Base-by-base conservation (phyloP, 2,113 vertebrate species). In the Apodemus speciosus region DNA sequence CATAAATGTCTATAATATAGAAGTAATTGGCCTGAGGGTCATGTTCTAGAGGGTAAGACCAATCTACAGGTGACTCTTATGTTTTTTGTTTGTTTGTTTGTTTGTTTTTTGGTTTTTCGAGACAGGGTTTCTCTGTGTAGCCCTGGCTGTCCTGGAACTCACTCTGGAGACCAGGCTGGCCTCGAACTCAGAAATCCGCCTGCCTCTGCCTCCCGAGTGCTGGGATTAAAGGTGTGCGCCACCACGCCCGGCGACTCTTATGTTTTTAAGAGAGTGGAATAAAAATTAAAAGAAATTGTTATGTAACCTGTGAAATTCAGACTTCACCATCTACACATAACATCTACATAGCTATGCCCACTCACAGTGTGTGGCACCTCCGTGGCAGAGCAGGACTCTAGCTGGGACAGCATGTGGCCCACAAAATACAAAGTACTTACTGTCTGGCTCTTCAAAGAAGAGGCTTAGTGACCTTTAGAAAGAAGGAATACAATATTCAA, bases 251-350 rank as follows among this genome's bases (percentile, higher is more conserved):
- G 56, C 20, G 62, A 30, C 38, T 73, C 90, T 86, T 86, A 62
- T 2, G 38, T 71, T 89, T 84, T 56, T 94, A 68, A 81, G 94
- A 66, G 56, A 66, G 30, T 10, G 4, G 20, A 46, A 4, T 23
- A 27, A 58, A 72, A 35, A 15, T 53, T 21, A 76, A 76, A 91
- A 91, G 53, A 91, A 91, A 46, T 2, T 43, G 51, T 58, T 85
- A 90, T 53, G 49, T 35, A 76, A 84, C 73, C 73, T 9, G 8
- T 40, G 11, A 46, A 91, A 66, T 92, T 96, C n/a, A 71, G 56
- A 93, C 93, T 56, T 81, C 9, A 69, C 9, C 60, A 35, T 76
- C 53, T 23, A 72, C 43, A 32, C 27, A 38, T 23, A 46, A 51
- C 46, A 14, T 49, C 91, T 51, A 15, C 69, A 2, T 16, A 49